phyloP scores from a whole-genome alignment of 2,113 vertebrate species.

The Cariama cristata region DNA sequence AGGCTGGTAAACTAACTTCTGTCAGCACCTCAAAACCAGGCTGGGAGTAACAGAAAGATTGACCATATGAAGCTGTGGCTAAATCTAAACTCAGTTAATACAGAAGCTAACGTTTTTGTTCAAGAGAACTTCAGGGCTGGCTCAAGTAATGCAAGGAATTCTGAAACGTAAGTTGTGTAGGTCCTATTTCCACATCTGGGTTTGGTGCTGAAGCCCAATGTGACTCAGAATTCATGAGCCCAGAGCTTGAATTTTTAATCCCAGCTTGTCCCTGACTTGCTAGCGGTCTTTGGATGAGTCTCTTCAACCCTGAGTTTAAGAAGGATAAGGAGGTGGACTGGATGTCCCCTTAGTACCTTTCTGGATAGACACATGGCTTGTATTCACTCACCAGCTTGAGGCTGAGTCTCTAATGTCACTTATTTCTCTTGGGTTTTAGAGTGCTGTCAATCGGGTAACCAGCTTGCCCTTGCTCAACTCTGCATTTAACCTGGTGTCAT shows the following conservation, averaged over 20 bases:
- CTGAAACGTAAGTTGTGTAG: background rate
- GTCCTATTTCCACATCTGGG: background rate
- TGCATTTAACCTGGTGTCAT: slow-evolving; percentile 81
- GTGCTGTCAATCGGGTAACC: slow-evolving; percentile 81
- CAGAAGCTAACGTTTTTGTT: background rate
- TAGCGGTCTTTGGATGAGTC: background rate
- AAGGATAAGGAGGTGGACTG: background rate
- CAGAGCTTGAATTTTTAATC: background rate
- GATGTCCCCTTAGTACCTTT: background rate
- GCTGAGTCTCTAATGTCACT: background rate
- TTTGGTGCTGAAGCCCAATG: background rate
- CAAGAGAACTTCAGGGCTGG: background rate
- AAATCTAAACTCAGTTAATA: background rate
- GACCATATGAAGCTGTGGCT: background rate
- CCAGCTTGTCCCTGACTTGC: background rate
- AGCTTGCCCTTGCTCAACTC: slow-evolving; percentile 88
- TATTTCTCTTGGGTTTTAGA: slow-evolving; percentile 42
- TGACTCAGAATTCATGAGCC: background rate
- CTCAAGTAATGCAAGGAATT: background rate
- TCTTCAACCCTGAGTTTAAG: background rate
- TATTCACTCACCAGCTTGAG: background rate
- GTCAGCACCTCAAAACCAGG: background rate
- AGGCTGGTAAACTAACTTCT: background rate
- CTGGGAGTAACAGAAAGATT: background rate
- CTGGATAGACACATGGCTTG: background rate